These are phyloP conservation scores for Cacoxenus indagator DNA, from an alignment of 2,888 invertebrate genomes.

Conservation along the genomic window DNA sequence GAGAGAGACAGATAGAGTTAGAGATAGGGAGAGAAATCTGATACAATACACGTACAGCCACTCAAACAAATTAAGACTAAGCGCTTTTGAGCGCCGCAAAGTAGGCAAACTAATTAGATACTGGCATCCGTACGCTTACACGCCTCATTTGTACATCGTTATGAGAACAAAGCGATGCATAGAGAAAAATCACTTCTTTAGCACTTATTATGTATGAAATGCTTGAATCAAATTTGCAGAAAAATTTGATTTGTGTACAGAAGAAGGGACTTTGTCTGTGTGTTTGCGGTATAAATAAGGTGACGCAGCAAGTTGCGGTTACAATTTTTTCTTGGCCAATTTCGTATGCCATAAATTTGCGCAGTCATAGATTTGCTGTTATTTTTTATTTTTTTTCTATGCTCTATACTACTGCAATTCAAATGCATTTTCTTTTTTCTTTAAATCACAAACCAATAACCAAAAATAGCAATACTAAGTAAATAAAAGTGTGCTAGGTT, in stretches of 20 bases:
- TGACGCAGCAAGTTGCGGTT: conserved; percentile 6
- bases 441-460: not conserved
- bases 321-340: conserved; percentile 6
- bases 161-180: not conserved
- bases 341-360: conserved; percentile 15
- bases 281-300: not conserved
- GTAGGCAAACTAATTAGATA: conserved; percentile 58
- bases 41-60: no score
- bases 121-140: conserved; percentile 33
- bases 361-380: conserved; percentile 21
- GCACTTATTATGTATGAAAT: conserved; percentile 1
- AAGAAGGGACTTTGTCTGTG: not conserved
- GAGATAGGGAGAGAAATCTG: not conserved
- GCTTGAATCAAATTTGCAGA: not conserved
- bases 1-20: not conserved
- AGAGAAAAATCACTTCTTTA: not conserved
- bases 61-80: no score
- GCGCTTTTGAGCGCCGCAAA: conserved; percentile 29
- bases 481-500: no score
- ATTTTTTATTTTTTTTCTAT: conserved; percentile 30
- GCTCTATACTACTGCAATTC: not conserved
- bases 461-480: not conserved
- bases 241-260: conserved; percentile 9
- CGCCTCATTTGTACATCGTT: conserved; percentile 51
- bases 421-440: conserved; percentile 1